Evolutionary conservation across 2,113 vertebrate genomes (phyloP), one percentile per base, ranked within the genome.

Genomic region (Gallinago media): DNA sequence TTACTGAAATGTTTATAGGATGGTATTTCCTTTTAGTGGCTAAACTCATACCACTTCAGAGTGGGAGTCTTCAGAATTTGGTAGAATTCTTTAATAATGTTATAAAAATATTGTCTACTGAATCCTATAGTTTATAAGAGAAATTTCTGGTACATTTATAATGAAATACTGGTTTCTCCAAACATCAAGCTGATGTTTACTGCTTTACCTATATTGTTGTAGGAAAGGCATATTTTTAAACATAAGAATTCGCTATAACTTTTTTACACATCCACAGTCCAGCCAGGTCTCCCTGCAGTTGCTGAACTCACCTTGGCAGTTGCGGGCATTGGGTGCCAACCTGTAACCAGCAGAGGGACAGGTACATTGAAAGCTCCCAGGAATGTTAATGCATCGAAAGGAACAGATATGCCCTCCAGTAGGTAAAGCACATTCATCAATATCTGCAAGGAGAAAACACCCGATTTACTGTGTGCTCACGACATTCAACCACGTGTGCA

Each of bases 351-450:
- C 95, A 5, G 97, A 46, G 2, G 99, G 99, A 66, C 99, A 99
- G 91, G 99, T 98, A 91, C 99, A 99, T 47, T 99, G 99, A 98
- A 99, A 99, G 94, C 99, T 99, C 15, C 99, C 99, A 0, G 98
- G 98, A 17, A 98, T 83, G 88, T 99, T 99, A 97, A 99, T 94
- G 78, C 99, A 99, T 38, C 98, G 98, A 89, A 99, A 99, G 25
- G 99, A 98, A 85, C 99, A 99, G 95, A 99, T 99, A 84, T 99
- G 99, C 38, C 99, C 99, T 70, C 99, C 99, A 1, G 99, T 99
- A 71, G 99, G 99, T 83, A 99, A 97, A 44, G 99, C 99, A 25
- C 99, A 99, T 93, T 99, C 99, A 49, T 99, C 99, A 10, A 99
- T 99, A 89, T 99, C 99, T 99, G 97, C 78, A 96, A 15, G 19